Base-by-base conservation (phyloP, 2,888 invertebrate species). In the Harpagoxenus sublaevis region DNA sequence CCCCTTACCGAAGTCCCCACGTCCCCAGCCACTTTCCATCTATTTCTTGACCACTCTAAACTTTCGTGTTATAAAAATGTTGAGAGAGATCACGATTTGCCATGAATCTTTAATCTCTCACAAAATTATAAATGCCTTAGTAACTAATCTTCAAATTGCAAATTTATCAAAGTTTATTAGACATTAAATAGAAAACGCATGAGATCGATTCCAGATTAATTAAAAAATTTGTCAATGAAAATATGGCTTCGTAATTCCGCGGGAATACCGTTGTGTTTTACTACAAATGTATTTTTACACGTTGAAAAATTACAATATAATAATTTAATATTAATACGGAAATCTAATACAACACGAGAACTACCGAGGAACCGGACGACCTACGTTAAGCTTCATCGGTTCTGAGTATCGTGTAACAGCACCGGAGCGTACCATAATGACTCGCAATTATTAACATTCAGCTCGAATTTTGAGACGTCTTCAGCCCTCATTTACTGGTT, bases 401-500 rank as follows among this genome's bases (percentile, higher is more conserved):
- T 79, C 18, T 23, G 60, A 79, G 60, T 79, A 79, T 79, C 79
- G 60, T n/a, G 48, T 71, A 79, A 71, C 79, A 71, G 48, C 60
- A 10, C 2, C 23, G 18, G 57, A 48, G 23, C 35, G 48, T 48
- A 39, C 18, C 48, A 39, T 79, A 79, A 71, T 60, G 79, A 79
- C 60, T 79, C 18, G 71, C 71, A 79, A 79, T 79, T 79, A 79
- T 79, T 79, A 79, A 79, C 71, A 71, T 79, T 71, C 79, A 79
- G 48, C 60, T 71, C 48, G 60, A 79, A 79, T 79, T 79, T 79
- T 71, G 57, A 79, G 39, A 79, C 45, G 45, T 71, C 71, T 60
- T 60, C 48, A 51, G 71, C 35, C 12, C 60, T 60, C 71, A 71
- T 71, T 79, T 31, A n/a, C 66, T 60, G 18, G 71, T 79, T 79